A percentile compares a stretch with the other conserved stretches of the same genome.
Conservation (phyloP, 2,888 invertebrate genomes). For the Pachydiplax longipennis region DNA sequence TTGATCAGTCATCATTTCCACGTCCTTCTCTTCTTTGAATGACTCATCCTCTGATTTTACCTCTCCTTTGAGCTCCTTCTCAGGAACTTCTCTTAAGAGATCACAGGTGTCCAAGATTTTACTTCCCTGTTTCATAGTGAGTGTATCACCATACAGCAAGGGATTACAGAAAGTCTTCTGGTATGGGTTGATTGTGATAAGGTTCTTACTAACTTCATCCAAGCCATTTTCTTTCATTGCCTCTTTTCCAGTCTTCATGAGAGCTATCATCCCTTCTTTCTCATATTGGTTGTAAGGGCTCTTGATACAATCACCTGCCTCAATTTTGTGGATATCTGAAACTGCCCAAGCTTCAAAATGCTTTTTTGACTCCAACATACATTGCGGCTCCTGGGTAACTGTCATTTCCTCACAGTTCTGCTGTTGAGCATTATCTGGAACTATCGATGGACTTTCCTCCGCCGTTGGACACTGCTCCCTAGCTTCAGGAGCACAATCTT, state of each 20-base stretch:
- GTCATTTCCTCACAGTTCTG: constrained; percentile 35
- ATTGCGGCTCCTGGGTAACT: background rate
- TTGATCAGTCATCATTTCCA: constrained; percentile 10
- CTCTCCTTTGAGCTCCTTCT: constrained; percentile 19
- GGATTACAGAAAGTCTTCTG: background rate
- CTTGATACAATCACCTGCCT: constrained; percentile 2
- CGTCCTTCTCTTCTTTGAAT: constrained; percentile 24
- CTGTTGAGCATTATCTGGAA: constrained; percentile 46
- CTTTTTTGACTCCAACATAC: constrained; percentile 15
- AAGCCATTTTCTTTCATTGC: background rate
- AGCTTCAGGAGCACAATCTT: constrained; percentile 52
- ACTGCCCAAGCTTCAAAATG: constrained; percentile 20
- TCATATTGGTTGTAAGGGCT: background rate
- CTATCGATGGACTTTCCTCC: constrained; percentile 46
- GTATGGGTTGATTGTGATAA: background rate
- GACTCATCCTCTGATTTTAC: constrained; percentile 20
- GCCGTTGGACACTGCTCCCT: constrained; percentile 45
- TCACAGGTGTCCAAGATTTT: constrained; percentile 9
- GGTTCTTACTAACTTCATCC: background rate
- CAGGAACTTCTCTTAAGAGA: background rate
- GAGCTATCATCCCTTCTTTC: constrained; percentile 5
- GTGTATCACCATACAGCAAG: background rate
- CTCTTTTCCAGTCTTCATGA: constrained; percentile 11
- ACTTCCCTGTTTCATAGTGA: background rate
- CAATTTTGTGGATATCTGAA: constrained; percentile 11